Conservation (phyloP, 2,888 invertebrate species). For the Cetonia aurata region DNA sequence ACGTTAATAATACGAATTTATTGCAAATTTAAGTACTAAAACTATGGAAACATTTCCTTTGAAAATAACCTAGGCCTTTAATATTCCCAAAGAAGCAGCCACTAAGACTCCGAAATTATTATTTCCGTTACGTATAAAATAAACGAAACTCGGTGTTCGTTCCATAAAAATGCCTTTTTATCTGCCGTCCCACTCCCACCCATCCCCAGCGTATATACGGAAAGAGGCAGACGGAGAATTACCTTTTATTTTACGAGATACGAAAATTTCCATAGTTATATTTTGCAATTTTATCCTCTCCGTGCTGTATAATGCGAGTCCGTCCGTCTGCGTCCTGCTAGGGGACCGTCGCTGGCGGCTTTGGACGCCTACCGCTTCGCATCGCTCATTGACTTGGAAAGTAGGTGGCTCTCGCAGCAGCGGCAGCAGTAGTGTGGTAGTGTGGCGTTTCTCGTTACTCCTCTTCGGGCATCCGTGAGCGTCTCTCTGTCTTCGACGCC, state of each 20-base stretch:
- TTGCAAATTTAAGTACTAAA: too few species aligned
- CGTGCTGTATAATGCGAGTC: slow-evolving; percentile 43
- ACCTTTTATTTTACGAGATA: slow-evolving; percentile 41
- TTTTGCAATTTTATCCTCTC: slow-evolving; percentile 42
- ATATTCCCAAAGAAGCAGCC: not conserved
- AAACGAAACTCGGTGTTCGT: slow-evolving; percentile 4
- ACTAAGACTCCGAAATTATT: slow-evolving; percentile 14
- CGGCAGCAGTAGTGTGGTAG: not conserved
- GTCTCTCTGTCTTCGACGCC: slow-evolving; percentile 40
- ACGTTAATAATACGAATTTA: too few species aligned
- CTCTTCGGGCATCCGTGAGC: slow-evolving; percentile 12
- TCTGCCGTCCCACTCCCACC: slow-evolving; percentile 7
- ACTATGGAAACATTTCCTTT: too few species aligned
- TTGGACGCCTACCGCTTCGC: slow-evolving; percentile 9
- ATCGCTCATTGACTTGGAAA: slow-evolving; percentile 59
- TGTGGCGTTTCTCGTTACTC: slow-evolving; percentile 32
- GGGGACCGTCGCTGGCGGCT: not conserved
- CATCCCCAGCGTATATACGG: not conserved
- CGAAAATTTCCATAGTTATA: slow-evolving; percentile 44
- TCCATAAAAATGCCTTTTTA: slow-evolving; percentile 7
- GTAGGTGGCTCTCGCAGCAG: slow-evolving; percentile 52
- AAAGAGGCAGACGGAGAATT: slow-evolving; percentile 17
- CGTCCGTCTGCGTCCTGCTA: slow-evolving; percentile 21
- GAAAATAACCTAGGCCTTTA: not conserved
- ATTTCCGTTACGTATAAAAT: slow-evolving; percentile 30